Percentiles rank a stretch among this genome's conserved stretches.
phyloP scores from a whole-genome alignment of 23 tunicate genomes.

The Trididemnum nubilum region DNA sequence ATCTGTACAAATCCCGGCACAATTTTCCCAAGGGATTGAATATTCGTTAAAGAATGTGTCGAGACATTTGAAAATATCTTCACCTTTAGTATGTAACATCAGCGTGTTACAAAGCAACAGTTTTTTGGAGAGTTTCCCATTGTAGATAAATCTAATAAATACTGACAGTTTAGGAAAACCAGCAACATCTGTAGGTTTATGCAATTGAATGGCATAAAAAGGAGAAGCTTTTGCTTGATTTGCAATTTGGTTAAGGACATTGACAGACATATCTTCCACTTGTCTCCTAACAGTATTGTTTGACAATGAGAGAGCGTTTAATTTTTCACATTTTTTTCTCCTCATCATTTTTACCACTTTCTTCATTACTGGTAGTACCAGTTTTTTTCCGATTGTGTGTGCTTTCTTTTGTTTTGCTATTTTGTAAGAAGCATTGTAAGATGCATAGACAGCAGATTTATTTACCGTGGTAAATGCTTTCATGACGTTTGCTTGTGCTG shows the following conservation, averaged over 20 bases:
- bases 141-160: conserved; percentile 38
- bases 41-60: conserved; percentile 20
- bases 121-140: conserved; percentile 22
- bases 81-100: conserved; percentile 48
- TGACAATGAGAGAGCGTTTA: conserved; percentile 38
- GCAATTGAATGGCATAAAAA: conserved; percentile 35
- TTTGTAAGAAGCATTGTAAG: too few relatives aligned
- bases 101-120: conserved; percentile 36
- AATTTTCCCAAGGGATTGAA: conserved; percentile 28
- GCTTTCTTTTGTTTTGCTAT: background rate
- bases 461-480: too few relatives aligned
- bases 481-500: too few relatives aligned
- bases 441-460: too few relatives aligned
- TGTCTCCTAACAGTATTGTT: conserved; percentile 20
- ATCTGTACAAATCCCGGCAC: conserved; percentile 53
- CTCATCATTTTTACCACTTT: conserved; percentile 35
- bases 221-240: conserved; percentile 49
- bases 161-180: conserved; percentile 38
- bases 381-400: conserved; percentile 29
- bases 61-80: conserved; percentile 39
- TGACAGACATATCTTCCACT: conserved; percentile 35
- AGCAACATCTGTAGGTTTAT: conserved; percentile 48
- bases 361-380: conserved; percentile 31
- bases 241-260: conserved; percentile 50
- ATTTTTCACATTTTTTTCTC: conserved; percentile 28